A percentile compares a stretch with the other conserved stretches of the same genome.
These are phyloP conservation scores for Yponomeuta sedellus DNA, from an alignment of 2,888 invertebrate genomes.

Conservation along the genomic window DNA sequence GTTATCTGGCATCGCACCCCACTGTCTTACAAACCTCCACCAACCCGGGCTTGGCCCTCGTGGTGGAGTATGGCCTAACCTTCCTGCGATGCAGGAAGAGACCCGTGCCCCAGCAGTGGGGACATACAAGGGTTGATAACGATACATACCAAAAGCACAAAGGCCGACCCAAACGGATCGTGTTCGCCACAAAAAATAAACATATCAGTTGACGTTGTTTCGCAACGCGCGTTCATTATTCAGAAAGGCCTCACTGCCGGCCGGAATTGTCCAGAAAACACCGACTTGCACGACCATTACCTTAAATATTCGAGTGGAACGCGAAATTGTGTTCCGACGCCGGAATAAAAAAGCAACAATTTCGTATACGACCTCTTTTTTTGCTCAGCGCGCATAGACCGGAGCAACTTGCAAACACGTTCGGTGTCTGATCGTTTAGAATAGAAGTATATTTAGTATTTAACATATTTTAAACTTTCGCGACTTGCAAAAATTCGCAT, in stretches of 20 bases:
- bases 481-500: no score
- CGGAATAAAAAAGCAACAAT: constrained; percentile 4
- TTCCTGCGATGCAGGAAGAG: no score
- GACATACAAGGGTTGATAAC: no score
- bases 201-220: background rate
- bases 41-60: no score
- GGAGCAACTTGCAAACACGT: background rate
- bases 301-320: constrained; percentile 11
- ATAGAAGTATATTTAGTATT: no score
- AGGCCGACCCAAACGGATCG: no score
- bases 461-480: no score
- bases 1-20: no score
- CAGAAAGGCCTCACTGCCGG: constrained; percentile 5
- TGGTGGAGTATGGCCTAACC: no score
- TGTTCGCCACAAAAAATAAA: background rate
- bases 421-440: background rate
- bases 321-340: constrained; percentile 10
- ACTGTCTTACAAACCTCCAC: no score
- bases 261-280: constrained; percentile 11
- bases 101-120: no score
- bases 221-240: background rate
- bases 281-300: constrained; percentile 6
- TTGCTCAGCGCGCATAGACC: background rate
- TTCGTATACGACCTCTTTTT: background rate
- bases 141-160: no score